phyloP scores from a whole-genome alignment of 1,140 invertebrate genomes.

The Pachyrhynchus sulphureomaculatus region DNA sequence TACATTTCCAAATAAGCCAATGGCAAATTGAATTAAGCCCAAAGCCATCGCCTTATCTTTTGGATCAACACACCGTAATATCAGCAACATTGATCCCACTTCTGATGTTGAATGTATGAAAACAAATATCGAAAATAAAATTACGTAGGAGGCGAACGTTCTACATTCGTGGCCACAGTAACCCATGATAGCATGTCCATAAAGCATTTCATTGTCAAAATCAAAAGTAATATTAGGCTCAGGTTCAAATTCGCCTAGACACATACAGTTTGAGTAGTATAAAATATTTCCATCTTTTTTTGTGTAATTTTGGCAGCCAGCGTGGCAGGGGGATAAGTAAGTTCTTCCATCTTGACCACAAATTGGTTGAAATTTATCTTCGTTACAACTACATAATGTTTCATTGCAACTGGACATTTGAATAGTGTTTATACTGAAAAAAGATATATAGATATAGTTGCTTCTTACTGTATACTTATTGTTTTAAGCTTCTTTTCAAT shows the following conservation, averaged over 20 bases:
- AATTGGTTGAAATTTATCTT: conserved; percentile 76
- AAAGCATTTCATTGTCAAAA: conserved; percentile 34
- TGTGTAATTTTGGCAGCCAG: conserved; percentile 74
- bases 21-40: conserved; percentile 89
- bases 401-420: conserved; percentile 57
- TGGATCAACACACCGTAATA: conserved; percentile 87
- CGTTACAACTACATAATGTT: conserved; percentile 68
- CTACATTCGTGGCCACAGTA: conserved; percentile 77
- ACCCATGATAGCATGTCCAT: conserved; percentile 59
- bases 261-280: conserved; percentile 75
- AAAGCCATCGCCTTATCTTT: conserved; percentile 92
- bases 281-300: conserved; percentile 63
- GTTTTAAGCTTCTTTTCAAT: no score
- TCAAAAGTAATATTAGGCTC: no score
- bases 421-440: conserved; percentile 41
- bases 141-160: conserved; percentile 80
- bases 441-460: conserved; percentile 5
- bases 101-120: conserved; percentile 91
- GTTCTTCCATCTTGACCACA: conserved; percentile 78
- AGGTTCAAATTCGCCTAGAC: conserved; percentile 58
- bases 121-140: conserved; percentile 84
- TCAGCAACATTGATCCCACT: conserved; percentile 87
- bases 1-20: conserved; percentile 89
- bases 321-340: conserved; percentile 87
- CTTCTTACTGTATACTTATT: no score